phyloP scores from a whole-genome alignment of 2,797 vertebrate species.

The Rhynchotus rufescens region DNA sequence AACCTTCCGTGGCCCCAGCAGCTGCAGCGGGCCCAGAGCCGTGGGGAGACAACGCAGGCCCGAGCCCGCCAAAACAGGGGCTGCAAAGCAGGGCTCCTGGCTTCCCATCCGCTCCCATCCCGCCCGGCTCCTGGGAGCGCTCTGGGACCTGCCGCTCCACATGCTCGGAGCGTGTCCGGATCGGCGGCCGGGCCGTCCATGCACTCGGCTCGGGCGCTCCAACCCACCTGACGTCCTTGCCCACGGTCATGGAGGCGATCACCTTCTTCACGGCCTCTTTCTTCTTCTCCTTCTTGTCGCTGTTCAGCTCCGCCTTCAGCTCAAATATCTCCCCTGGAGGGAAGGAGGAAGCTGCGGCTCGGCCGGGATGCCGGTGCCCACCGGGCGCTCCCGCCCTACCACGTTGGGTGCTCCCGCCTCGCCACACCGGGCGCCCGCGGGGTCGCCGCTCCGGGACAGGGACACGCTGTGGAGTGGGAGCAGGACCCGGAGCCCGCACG shows the following conservation, averaged over 20 bases:
- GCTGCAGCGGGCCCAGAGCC: background rate
- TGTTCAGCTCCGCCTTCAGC: constrained; percentile 97
- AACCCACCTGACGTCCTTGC: constrained; percentile 95
- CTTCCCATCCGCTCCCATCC: background rate
- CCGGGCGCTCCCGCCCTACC: background rate
- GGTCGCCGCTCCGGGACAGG: too few relatives aligned
- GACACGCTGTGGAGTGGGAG: too few relatives aligned
- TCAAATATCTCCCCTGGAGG: constrained; percentile 95
- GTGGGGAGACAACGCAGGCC: background rate
- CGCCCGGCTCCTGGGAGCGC: too few relatives aligned
- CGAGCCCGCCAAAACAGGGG: accelerated
- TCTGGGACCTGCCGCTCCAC: too few relatives aligned
- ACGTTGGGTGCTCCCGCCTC: background rate
- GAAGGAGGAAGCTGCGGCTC: background rate
- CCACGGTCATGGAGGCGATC: constrained; percentile 98
- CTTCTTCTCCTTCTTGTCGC: constrained; percentile 99
- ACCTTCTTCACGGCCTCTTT: constrained; percentile 99
- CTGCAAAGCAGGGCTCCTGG: background rate
- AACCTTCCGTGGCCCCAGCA: background rate
- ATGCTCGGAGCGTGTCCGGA: background rate
- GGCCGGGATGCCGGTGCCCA: background rate
- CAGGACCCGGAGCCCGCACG: too few relatives aligned
- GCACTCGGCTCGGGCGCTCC: accelerated
- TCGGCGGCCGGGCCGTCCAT: background rate
- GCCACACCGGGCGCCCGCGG: background rate